Base-by-base conservation (phyloP, 2,888 invertebrate genomes). In the Hyposoter dolosus region DNA sequence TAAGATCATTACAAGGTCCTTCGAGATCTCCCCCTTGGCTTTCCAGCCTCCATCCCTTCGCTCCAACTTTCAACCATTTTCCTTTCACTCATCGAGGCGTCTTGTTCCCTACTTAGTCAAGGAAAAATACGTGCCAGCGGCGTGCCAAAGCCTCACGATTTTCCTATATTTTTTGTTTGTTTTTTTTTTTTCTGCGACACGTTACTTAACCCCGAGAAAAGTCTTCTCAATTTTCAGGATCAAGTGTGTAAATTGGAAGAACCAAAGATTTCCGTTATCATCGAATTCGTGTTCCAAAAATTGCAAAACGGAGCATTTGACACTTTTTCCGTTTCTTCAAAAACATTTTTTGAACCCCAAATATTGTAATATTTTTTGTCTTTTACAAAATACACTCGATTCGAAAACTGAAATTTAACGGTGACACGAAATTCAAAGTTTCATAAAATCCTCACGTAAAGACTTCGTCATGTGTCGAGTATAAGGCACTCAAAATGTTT, bases 1-100 rank as follows among this genome's bases (percentile, higher is more conserved):
- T 93, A 93, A 93, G 93, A 93, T 93, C 93, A 93, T 93, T 93
- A 93, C 91, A 91, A 90, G 89, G 89, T 84, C 90, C 90, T 92
- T 88, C 88, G 84, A 85, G 82, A 85, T 79, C 79, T 63, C 72
- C 81, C 60, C 83, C 84, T 78, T 56, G 80, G 50, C 76, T 85
- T 79, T 84, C 79, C 80, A 19, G 71, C 80, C 84, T 83, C 77
- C 85, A 82, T 78, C 82, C 79, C 84, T 83, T 85, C 68, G 28
- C 85, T 68, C 40, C 82, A 63, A 80, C 77, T 40, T 72, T n/a
- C 45, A 83, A 75, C 68, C 68, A 50, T 78, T 81, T 84, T 84
- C 82, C 56, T 72, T 76, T 72, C 56, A 28, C 79, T 68, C 82
- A 60, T 65, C 74, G 45, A 69, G 75, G 78, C 72, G 32, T 66